A percentile compares a stretch with the other conserved stretches of the same genome.
Evolutionary conservation across 2,888 invertebrate genomes (phyloP).

Genomic region (Marronus borbonicus): DNA sequence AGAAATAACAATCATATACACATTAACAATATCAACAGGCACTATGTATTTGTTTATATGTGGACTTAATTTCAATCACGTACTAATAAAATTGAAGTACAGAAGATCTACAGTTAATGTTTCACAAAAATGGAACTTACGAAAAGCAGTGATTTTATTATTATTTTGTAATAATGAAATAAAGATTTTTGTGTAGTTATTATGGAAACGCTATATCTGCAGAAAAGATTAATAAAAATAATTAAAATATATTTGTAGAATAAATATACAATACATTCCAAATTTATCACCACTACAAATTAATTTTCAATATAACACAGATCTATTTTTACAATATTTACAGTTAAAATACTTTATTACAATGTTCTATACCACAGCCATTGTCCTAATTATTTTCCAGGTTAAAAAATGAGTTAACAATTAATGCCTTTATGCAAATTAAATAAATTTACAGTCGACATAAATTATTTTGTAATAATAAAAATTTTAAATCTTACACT

Average conservation of each 20-base stretch:
- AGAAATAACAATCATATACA: slow-evolving; percentile 42
- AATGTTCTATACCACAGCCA: slow-evolving; percentile 45
- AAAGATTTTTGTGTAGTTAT: too few relatives aligned
- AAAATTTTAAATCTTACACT: too few relatives aligned
- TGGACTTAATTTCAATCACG: slow-evolving; percentile 7
- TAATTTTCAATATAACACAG: slow-evolving; percentile 31
- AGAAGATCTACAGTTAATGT: not conserved
- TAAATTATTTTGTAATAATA: too few relatives aligned
- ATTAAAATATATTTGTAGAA: slow-evolving; percentile 21
- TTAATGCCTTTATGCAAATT: too few relatives aligned
- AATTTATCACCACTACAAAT: not conserved
- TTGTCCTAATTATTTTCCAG: slow-evolving; percentile 38
- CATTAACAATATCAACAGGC: slow-evolving; percentile 37
- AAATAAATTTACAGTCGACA: too few relatives aligned
- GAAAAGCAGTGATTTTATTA: too few relatives aligned
- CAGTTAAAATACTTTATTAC: slow-evolving; percentile 42
- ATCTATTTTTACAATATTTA: slow-evolving; percentile 45
- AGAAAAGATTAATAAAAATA: not conserved
- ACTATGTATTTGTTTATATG: slow-evolving; percentile 35
- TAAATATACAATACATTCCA: slow-evolving; percentile 19
- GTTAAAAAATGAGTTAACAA: not conserved
- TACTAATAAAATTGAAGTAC: slow-evolving; percentile 34
- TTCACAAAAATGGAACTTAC: too few relatives aligned
- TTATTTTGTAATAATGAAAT: too few relatives aligned
- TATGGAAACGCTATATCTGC: not conserved